A percentile compares a stretch with the other conserved stretches of the same genome.
Conservation (phyloP, 2,113 vertebrate species). For the Phasianus colchicus region DNA sequence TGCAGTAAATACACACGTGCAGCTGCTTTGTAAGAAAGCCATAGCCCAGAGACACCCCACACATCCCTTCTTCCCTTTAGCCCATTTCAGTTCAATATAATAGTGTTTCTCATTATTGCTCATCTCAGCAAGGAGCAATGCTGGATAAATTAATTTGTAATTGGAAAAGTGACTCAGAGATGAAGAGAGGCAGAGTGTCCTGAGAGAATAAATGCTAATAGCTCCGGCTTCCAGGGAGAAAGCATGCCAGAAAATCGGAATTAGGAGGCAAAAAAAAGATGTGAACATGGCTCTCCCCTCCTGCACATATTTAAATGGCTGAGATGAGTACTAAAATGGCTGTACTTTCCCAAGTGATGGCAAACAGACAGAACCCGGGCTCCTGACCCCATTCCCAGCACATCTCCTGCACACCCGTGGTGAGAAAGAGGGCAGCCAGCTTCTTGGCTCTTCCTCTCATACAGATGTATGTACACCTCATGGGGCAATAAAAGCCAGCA, state of each 20-base stretch:
- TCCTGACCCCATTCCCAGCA: neutral
- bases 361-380: neutral
- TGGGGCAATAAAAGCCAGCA: neutral
- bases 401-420: neutral
- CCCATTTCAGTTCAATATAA: neutral
- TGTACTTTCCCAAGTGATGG: neutral
- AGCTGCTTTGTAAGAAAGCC: neutral
- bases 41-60: neutral
- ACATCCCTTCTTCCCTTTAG: neutral
- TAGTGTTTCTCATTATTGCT: neutral
- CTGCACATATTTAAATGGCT: neutral
- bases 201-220: neutral
- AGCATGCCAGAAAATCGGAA: conserved; percentile 2
- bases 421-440: neutral
- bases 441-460: neutral
- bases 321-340: neutral
- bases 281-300: neutral
- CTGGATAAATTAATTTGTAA: conserved; percentile 7
- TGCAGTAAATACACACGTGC: neutral
- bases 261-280: neutral
- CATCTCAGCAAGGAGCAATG: neutral
- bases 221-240: neutral
- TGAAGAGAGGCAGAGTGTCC: neutral
- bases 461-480: neutral
- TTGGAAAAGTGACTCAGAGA: neutral